Conservation (phyloP, 2,888 invertebrate species). For the Ochropleura leucogaster region DNA sequence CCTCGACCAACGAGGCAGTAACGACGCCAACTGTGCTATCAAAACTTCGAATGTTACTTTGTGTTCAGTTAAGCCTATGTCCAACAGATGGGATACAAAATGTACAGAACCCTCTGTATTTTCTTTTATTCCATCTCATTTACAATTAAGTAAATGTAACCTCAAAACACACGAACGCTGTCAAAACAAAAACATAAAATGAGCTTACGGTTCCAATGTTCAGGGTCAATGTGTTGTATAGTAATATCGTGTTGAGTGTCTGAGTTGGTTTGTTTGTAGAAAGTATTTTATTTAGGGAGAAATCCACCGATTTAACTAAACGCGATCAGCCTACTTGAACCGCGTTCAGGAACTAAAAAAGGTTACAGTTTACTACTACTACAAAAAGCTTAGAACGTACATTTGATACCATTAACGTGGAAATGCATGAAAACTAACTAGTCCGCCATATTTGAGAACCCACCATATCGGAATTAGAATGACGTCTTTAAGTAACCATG, state of each 20-base stretch:
- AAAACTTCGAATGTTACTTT: neutral
- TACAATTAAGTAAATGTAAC: constrained; percentile 42
- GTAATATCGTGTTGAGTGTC: constrained; percentile 15
- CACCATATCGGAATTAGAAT: too few relatives aligned
- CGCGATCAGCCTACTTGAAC: neutral
- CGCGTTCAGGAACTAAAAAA: neutral
- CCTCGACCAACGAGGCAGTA: too few relatives aligned
- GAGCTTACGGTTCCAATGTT: constrained; percentile 34
- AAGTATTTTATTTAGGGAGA: neutral
- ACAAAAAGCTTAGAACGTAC: too few relatives aligned
- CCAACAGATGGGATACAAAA: neutral
- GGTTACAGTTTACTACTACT: too few relatives aligned
- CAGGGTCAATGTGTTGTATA: constrained; percentile 19
- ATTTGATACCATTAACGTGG: too few relatives aligned
- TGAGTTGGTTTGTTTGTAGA: constrained; percentile 25
- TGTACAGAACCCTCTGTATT: constrained; percentile 25
- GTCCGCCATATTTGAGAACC: too few relatives aligned
- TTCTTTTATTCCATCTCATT: constrained; percentile 27
- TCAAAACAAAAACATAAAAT: constrained; percentile 66
- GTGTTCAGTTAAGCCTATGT: neutral
- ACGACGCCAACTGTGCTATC: too few relatives aligned
- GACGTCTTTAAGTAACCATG: too few relatives aligned
- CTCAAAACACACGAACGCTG: constrained; percentile 40
- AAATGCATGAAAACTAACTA: too few relatives aligned
- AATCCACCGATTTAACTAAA: neutral